Conservation (phyloP, 2,888 invertebrate species). For the Andrena minutula region DNA sequence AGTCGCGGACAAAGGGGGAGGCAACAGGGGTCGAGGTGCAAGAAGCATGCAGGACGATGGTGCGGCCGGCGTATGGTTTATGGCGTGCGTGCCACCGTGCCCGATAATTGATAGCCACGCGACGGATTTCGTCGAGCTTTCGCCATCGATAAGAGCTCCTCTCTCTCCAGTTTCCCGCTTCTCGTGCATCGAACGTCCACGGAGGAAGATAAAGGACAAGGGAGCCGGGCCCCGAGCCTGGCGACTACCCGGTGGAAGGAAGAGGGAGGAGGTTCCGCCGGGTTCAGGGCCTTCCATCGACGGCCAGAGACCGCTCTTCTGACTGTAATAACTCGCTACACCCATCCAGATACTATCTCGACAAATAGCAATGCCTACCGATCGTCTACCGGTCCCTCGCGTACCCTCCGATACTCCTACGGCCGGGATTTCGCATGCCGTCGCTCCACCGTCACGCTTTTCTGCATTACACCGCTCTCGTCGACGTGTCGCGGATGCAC, state of each 20-base stretch:
- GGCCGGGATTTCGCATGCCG: conserved; percentile 55
- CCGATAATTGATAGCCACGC: conserved; percentile 71
- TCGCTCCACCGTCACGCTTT: conserved; percentile 43
- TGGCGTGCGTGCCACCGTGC: conserved; percentile 43
- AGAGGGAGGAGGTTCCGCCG: conserved; percentile 40
- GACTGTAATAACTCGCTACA: conserved; percentile 82
- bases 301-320: conserved; percentile 71
- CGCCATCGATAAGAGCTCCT: conserved; percentile 58
- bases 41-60: conserved; percentile 14
- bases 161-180: conserved; percentile 60
- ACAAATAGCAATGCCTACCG: conserved; percentile 82
- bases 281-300: conserved; percentile 72
- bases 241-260: background rate
- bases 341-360: conserved; percentile 81
- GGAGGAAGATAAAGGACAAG: conserved; percentile 16
- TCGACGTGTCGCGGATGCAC: conserved; percentile 52
- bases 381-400: conserved; percentile 66
- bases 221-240: conserved; percentile 3
- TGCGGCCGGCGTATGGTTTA: conserved; percentile 33
- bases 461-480: conserved; percentile 47
- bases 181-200: conserved; percentile 28
- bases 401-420: conserved; percentile 43
- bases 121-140: conserved; percentile 68
- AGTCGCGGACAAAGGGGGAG: conserved; percentile 8
- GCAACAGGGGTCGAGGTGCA: conserved; percentile 12